Evolutionary conservation across 2,113 vertebrate species (phyloP), one percentile per base, ranked within the genome.

Genomic region (Rhabdomys dilectus): DNA sequence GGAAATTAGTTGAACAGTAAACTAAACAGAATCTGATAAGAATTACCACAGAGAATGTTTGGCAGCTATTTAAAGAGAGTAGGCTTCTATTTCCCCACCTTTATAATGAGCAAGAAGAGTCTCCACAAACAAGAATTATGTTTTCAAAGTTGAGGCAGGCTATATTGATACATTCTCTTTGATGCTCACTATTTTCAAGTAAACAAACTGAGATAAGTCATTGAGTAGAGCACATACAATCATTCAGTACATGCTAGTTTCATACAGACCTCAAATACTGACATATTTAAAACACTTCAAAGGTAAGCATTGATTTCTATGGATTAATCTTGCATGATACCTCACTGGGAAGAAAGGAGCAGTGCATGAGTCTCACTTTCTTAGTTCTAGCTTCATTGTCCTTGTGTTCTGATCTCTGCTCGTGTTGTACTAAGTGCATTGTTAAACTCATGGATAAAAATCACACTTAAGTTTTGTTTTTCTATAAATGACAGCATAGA

Each of bases 401-500:
- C 1, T 48, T 39, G 29, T 90, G 64, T 72, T 97, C 96, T 92
- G 70, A 92, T 39, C 95, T 72, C 82, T 58, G 0, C 34, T 96
- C 92, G 92, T 85, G 86, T 34, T 70, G 64, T 98, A 97, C 75
- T 77, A 62, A 88, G 64, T 73, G 29, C 89, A 24, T 91, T 96
- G 73, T 60, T 75, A 90, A 84, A n/a, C 5, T 96, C n/a, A 96
- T 94, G 73, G 42, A 81, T 31, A 84, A 72, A 97, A 96, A n/a
- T 45, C 39, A 21, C 58, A 97, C 94, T 93, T 78, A 95, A 97
- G 96, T 95, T 87, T 2, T 31, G 19, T 81, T 48, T 48, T 42
- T 96, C 22, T 95, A 97, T 95, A 96, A 13, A n/a, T 9, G 97
- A 76, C 75, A 94, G 96, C 95, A 87, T 96, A 96, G 91, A 95